These are phyloP conservation scores for Delphinus delphis DNA, from an alignment of 2,113 vertebrate genomes.

Conservation along the genomic window DNA sequence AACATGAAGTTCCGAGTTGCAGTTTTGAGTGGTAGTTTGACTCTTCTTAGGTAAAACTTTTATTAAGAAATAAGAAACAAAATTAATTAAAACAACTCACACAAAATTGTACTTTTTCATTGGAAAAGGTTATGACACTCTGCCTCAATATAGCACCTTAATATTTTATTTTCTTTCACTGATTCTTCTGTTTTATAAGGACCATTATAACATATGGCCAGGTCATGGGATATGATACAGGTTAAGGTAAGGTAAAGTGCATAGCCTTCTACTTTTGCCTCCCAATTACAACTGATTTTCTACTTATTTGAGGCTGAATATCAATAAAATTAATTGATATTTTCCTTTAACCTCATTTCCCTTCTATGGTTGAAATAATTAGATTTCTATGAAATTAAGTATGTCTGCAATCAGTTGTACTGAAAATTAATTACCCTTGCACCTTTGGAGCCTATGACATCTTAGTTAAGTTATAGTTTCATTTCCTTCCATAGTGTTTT, in stretches of 20 bases:
- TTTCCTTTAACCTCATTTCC: not conserved
- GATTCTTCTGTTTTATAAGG: not conserved
- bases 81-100: conserved; percentile 15
- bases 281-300: not conserved
- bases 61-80: conserved; percentile 34
- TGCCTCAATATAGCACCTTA: not conserved
- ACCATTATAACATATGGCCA: not conserved
- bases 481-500: conserved; percentile 15
- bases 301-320: not conserved
- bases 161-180: conserved; percentile 19
- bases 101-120: not conserved
- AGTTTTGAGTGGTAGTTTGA: not conserved
- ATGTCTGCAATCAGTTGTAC: not conserved
- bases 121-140: not conserved
- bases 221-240: not conserved
- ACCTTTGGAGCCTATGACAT: not conserved
- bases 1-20: not conserved
- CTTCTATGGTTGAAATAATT: not conserved
- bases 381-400: conserved; percentile 16
- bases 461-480: not conserved
- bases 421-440: not conserved
- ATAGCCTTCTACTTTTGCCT: not conserved
- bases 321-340: not conserved
- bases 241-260: not conserved
- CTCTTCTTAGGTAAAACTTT: not conserved